These are phyloP conservation scores for Sinohyriopsis cumingii DNA, from an alignment of 2,888 invertebrate species.

Conservation along the genomic window DNA sequence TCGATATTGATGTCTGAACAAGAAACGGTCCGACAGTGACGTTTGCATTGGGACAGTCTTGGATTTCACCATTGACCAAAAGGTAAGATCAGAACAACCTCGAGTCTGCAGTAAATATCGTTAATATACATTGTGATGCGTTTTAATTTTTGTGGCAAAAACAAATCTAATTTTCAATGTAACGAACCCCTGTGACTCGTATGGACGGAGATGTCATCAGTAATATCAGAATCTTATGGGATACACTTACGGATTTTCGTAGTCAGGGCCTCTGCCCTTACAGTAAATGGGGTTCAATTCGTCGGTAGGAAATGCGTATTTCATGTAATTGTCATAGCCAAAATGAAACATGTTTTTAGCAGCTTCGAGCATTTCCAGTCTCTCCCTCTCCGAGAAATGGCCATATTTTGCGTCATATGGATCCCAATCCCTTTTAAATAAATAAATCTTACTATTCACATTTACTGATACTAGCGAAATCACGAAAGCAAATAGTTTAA, in stretches of 20 bases:
- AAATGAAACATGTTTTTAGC: slow-evolving; percentile 76
- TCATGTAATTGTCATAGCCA: slow-evolving; percentile 79
- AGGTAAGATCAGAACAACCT: too few relatives aligned
- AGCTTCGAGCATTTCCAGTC: slow-evolving; percentile 66
- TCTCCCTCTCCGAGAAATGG: slow-evolving; percentile 66
- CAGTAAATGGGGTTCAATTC: slow-evolving; percentile 79
- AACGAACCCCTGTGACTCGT: too few relatives aligned
- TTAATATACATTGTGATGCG: too few relatives aligned
- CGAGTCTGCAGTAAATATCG: too few relatives aligned
- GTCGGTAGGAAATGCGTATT: slow-evolving; percentile 78
- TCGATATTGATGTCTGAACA: too few relatives aligned
- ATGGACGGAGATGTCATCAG: too few relatives aligned
- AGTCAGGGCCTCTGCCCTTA: slow-evolving; percentile 78
- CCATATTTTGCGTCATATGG: slow-evolving; percentile 64
- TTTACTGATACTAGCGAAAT: slow-evolving; percentile 25
- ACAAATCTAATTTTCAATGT: too few relatives aligned
- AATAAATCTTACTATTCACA: slow-evolving; percentile 32
- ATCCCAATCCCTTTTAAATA: slow-evolving; percentile 40
- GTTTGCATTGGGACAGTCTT: too few relatives aligned
- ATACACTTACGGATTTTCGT: slow-evolving; percentile 75
- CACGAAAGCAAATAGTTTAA: slow-evolving; percentile 16
- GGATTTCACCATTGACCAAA: too few relatives aligned
- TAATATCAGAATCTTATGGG: neutral
- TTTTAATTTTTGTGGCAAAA: too few relatives aligned
- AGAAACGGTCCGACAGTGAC: too few relatives aligned